These are phyloP conservation scores for Hyposoter didymator DNA, from an alignment of 2,888 invertebrate species.

Conservation along the genomic window DNA sequence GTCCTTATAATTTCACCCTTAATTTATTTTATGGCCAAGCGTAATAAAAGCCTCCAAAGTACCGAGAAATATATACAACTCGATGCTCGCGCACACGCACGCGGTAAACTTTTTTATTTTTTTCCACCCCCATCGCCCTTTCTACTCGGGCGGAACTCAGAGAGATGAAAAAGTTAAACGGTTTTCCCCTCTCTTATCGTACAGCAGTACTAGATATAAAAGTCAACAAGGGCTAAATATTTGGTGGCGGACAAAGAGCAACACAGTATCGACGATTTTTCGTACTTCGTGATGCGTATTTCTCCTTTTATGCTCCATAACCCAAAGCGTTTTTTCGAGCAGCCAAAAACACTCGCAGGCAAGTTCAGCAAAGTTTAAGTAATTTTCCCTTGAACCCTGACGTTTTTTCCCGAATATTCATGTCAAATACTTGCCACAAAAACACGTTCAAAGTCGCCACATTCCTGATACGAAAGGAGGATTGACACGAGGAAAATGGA, in stretches of 20 bases:
- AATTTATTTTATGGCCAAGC: constrained; percentile 76
- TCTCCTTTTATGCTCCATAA: not conserved
- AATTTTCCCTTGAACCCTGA: not conserved
- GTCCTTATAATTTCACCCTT: constrained; percentile 77
- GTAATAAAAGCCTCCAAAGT: constrained; percentile 73
- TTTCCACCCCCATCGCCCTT: not conserved
- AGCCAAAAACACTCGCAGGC: not conserved
- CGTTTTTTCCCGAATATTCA: not conserved
- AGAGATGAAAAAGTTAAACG: constrained; percentile 73
- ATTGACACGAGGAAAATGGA: not conserved
- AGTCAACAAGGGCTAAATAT: constrained; percentile 64
- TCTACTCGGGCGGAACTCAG: not conserved
- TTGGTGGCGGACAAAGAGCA: constrained; percentile 59
- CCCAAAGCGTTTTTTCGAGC: not conserved
- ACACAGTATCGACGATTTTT: constrained; percentile 7
- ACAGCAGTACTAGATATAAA: constrained; percentile 68
- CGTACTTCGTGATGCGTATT: not conserved
- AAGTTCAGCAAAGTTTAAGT: not conserved
- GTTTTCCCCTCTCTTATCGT: constrained; percentile 67
- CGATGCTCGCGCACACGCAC: constrained; percentile 24
- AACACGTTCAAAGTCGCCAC: not conserved
- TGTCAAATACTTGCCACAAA: not conserved
- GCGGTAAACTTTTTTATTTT: constrained; percentile 29
- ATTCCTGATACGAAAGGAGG: not conserved
- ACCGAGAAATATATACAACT: constrained; percentile 53